Base-by-base conservation (phyloP, 2,113 vertebrate species). In the Thalassarche chlororhynchos region DNA sequence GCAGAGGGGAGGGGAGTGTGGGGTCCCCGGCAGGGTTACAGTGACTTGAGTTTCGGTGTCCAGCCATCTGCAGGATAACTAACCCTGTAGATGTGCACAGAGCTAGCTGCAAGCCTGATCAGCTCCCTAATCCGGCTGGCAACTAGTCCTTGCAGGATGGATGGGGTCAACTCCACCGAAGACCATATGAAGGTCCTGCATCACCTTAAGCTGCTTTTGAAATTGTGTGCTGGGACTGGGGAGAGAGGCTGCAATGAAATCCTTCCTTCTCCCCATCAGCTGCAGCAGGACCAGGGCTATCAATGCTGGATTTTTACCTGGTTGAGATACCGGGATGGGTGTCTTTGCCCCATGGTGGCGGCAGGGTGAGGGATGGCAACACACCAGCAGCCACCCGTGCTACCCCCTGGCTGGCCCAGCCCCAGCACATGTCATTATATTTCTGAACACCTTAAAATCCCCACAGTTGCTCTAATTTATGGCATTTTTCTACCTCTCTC, bases 1-100 rank as follows among this genome's bases (percentile, higher is more conserved):
- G 44, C 34, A 57, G 14, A 0, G 2, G 18, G 32, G 18, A 44
- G 75, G 60, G 19, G 13, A 66, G 2, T 0, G 0, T 34, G 13
- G 10, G 55, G 54, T 42, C 31, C 31, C 15, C 8, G 0, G 23
- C 0, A 3, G 17, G 72, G 40, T 42, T 61, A 42, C 13, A 4
- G 13, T 10, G 18, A 24, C 31, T 29, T 24, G 32, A 55, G 31
- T 17, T 69, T 44, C 28, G 32, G 6, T 17, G 17, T 57, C 49
- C 32, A 57, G 14, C 16, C 2, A 0, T 12, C 49, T 70, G 20
- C 28, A 57, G 55, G 36, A 9, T 28, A 46, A 69, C 19, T 65
- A 46, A 58, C 36, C 32, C 17, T 28, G 54, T 1, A 51, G 36
- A 9, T 26, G 49, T 34, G 66, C 52, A 66, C 0, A 1, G 72